Conservation (phyloP, 2,113 vertebrate species). For the Melierax canorus region DNA sequence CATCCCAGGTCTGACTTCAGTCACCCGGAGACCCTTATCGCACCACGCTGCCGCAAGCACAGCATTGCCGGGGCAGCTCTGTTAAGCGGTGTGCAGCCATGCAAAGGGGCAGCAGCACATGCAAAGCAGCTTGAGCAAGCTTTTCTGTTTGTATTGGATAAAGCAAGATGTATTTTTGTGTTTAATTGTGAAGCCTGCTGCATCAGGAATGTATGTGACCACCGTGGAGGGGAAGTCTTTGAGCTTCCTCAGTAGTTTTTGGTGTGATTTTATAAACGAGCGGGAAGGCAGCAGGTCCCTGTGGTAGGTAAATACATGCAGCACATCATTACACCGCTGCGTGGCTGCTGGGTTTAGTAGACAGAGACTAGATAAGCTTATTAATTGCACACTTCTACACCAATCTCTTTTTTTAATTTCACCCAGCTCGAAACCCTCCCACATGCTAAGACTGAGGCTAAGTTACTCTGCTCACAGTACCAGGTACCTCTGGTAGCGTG, state of each 20-base stretch:
- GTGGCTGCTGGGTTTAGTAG: neutral
- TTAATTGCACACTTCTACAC: rapidly evolving
- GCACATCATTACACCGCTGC: neutral
- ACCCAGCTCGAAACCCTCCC: neutral
- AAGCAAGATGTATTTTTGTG: neutral
- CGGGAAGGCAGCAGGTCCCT: neutral
- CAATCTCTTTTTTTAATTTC: neutral
- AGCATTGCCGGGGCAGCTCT: neutral
- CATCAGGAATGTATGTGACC: neutral
- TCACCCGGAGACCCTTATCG: rapidly evolving
- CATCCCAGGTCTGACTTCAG: neutral
- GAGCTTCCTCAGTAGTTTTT: neutral
- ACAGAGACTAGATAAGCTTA: too few species aligned
- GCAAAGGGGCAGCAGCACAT: neutral
- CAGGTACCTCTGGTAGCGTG: neutral
- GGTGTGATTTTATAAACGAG: neutral
- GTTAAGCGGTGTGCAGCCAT: rapidly evolving
- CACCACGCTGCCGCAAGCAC: rapidly evolving
- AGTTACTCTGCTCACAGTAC: neutral
- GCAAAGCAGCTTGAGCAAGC: neutral
- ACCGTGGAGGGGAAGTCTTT: neutral
- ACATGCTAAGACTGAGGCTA: rapidly evolving
- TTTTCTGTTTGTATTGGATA: rapidly evolving
- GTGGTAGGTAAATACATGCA: neutral
- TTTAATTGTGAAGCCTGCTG: neutral